Base-by-base conservation (phyloP, 2,888 invertebrate species). In the Syritta pipiens region DNA sequence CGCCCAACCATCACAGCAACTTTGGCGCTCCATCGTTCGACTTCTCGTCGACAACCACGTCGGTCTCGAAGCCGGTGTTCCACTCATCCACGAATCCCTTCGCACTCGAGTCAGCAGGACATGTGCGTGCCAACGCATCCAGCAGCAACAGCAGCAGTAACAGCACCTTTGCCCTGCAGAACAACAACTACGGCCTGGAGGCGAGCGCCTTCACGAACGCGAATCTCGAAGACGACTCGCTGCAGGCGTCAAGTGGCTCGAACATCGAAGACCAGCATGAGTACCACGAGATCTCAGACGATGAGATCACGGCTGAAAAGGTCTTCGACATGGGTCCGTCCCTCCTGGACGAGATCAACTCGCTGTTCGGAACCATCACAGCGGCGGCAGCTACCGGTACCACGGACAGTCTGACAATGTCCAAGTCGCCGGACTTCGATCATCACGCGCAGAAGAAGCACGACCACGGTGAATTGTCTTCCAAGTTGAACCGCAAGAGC, bases 291-390 rank as follows among this genome's bases (percentile, higher is more conserved):
- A 95, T 95, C 82, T 94, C 94, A 65, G 95, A 95, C 86, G 94
- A 95, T 84, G 95, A 95, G 85, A 87, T 89, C 5, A 84, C 86
- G 59, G 83, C 89, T 81, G 81, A 86, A 86, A 85, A 89, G 87
- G 84, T 89, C 85, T 84, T 94, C 82, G 96, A 96, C 85, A 93
- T 95, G 85, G 96, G 97, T 3, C 95, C 96, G 9, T 97, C 97
- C 77, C 90, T 98, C 55, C 90, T 98, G 86, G 97, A 97, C 84
- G 95, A 96, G 88, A 95, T 96, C 91, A 95, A 95, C 84, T 94
- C 96, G 62, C 95, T 98, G 91, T 95, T 98, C 85, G 93, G 93
- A 53, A 90, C 91, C 3, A 87, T 91, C 57, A 90, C 90, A 84
- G 87, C 88, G 10, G 84, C 85, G 1, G 84, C 85, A 5, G 74